phyloP scores from a whole-genome alignment of 2,797 vertebrate species.

The Thripadectes ignobilis region DNA sequence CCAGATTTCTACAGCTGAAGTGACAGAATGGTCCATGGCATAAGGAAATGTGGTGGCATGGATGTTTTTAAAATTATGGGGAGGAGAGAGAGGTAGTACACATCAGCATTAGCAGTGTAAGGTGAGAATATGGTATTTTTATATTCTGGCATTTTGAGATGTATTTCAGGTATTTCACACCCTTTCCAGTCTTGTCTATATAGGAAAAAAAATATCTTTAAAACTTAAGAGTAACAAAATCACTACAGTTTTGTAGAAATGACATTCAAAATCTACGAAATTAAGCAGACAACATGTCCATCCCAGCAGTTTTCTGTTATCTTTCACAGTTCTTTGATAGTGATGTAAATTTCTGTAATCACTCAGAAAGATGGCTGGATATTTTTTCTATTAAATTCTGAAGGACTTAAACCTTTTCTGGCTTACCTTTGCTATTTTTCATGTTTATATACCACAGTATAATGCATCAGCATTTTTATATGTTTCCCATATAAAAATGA shows the following conservation, averaged over 20 bases:
- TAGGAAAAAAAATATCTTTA: background rate
- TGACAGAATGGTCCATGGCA: background rate
- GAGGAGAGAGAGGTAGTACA: background rate
- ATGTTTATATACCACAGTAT: conserved; percentile 64
- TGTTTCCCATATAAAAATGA: conserved; percentile 57
- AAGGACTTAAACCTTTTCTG: conserved; percentile 58
- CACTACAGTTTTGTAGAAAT: background rate
- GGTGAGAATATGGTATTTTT: background rate
- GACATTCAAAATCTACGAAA: background rate
- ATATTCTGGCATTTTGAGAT: background rate
- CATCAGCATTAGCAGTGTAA: background rate
- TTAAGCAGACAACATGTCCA: conserved; percentile 14
- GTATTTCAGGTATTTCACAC: background rate
- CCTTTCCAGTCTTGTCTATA: background rate
- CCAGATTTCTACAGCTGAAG: background rate
- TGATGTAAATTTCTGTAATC: conserved; percentile 58
- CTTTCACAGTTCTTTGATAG: conserved; percentile 25
- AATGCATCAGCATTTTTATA: conserved; percentile 70
- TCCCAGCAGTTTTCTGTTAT: conserved; percentile 26
- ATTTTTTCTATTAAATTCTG: conserved; percentile 58
- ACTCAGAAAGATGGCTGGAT: conserved; percentile 49
- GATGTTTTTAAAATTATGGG: background rate
- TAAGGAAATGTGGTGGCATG: background rate
- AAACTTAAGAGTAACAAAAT: background rate
- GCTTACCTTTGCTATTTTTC: conserved; percentile 67